phyloP scores from a whole-genome alignment of 2,888 invertebrate species.

The Balanococcus diminutus region DNA sequence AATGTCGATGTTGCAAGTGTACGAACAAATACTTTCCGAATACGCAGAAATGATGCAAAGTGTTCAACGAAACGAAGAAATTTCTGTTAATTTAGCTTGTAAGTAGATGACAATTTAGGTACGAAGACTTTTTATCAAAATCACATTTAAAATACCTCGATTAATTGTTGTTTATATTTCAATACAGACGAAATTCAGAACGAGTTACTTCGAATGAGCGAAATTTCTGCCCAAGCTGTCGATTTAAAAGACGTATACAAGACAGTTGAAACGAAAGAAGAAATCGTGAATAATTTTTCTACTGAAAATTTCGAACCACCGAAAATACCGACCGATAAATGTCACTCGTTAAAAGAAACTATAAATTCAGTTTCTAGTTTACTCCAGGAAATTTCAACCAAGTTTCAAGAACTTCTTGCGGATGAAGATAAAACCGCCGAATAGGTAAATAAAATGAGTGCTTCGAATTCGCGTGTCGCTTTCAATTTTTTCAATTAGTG shows the following conservation, averaged over 20 bases:
- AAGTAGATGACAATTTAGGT: neutral
- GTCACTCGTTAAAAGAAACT: neutral
- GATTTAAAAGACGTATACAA: neutral
- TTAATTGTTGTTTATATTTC: neutral
- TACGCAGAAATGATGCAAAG: neutral
- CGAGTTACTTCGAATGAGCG: neutral
- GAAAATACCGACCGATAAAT: neutral
- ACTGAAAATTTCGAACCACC: no score
- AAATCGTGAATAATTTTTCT: neutral
- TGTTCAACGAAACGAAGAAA: neutral
- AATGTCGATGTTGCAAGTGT: neutral
- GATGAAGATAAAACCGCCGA: neutral
- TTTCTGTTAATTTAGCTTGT: neutral
- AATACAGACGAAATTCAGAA: neutral
- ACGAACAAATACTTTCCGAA: neutral
- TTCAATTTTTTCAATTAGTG: neutral
- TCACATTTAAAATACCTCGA: neutral
- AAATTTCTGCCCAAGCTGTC: neutral
- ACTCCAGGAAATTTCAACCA: neutral
- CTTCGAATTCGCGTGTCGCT: neutral
- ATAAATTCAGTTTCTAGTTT: neutral
- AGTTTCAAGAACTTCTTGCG: neutral
- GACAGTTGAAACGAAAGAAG: neutral
- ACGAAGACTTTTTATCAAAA: no score
- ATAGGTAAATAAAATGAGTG: neutral